These are phyloP conservation scores for Epiblema foenella DNA, from an alignment of 2,888 invertebrate species.

Conservation along the genomic window DNA sequence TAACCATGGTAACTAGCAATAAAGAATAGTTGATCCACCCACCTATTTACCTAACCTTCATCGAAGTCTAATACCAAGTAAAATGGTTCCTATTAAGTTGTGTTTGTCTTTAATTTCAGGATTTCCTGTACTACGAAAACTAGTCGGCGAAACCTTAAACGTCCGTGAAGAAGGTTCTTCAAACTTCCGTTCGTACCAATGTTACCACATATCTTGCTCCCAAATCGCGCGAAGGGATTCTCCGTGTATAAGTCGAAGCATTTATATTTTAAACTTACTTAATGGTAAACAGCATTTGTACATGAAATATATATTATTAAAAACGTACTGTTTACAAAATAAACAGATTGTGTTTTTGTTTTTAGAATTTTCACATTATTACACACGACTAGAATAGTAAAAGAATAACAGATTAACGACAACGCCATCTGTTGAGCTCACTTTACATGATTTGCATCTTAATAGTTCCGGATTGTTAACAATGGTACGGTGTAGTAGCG, in stretches of 20 bases:
- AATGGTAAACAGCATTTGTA: conserved; percentile 16
- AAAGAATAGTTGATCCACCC: no score
- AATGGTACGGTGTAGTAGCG: no score
- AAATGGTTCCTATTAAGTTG: not conserved
- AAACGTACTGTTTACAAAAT: conserved; percentile 17
- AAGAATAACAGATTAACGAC: not conserved
- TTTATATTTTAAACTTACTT: conserved; percentile 22
- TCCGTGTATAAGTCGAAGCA: not conserved
- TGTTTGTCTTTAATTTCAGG: conserved; percentile 51
- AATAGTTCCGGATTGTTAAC: not conserved
- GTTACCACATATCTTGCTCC: no score
- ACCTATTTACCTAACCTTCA: no score
- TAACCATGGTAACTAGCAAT: no score
- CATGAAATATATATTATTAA: conserved; percentile 3
- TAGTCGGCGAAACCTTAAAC: conserved; percentile 25
- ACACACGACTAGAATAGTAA: not conserved
- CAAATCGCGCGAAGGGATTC: no score
- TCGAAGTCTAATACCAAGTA: no score
- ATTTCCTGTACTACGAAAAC: conserved; percentile 57
- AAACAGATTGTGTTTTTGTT: conserved; percentile 19
- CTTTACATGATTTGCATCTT: no score
- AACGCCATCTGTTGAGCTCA: conserved; percentile 19
- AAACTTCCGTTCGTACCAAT: no score
- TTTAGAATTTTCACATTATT: not conserved
- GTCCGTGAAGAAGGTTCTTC: not conserved